Percentiles rank a stretch among this genome's conserved stretches.
These are phyloP conservation scores for Triplophysa dalaica DNA, from an alignment of 2,113 vertebrate genomes.

Conservation along the genomic window DNA sequence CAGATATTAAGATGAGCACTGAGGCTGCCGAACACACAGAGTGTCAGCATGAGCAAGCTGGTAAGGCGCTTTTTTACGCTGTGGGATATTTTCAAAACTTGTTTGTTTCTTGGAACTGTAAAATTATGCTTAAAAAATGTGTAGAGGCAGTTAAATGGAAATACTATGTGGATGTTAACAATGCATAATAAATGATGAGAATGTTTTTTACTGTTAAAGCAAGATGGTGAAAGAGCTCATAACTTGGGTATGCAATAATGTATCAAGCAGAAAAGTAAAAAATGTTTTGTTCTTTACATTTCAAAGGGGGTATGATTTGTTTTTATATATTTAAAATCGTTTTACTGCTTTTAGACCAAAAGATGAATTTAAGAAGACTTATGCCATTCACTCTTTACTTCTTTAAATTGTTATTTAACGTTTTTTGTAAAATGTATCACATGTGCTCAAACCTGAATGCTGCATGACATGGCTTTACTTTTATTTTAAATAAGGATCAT, in stretches of 20 bases:
- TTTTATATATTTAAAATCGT: not conserved
- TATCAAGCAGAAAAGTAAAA: not conserved
- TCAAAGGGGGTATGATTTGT: not conserved
- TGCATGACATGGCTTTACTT: not conserved
- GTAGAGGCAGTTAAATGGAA: not conserved
- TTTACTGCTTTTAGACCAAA: not conserved
- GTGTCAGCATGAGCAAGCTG: conserved; percentile 74
- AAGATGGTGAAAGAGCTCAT: too few species aligned
- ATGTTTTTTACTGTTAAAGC: too few species aligned
- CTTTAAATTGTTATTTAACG: not conserved
- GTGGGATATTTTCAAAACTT: not conserved
- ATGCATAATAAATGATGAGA: not conserved
- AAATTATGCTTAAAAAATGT: not conserved
- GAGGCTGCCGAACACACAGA: conserved; percentile 85
- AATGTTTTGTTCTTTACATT: not conserved
- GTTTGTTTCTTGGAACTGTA: not conserved
- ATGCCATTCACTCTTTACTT: not conserved
- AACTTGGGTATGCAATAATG: not conserved
- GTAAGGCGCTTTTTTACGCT: conserved; percentile 72
- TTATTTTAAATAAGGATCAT: conserved; percentile 25
- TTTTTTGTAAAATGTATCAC: too few species aligned
- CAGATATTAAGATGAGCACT: conserved; percentile 96
- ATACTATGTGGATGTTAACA: not conserved
- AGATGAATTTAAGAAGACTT: not conserved
- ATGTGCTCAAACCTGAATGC: not conserved